These are phyloP conservation scores for Mactra quadrangularis DNA, from an alignment of 1,140 invertebrate genomes.

Conservation along the genomic window DNA sequence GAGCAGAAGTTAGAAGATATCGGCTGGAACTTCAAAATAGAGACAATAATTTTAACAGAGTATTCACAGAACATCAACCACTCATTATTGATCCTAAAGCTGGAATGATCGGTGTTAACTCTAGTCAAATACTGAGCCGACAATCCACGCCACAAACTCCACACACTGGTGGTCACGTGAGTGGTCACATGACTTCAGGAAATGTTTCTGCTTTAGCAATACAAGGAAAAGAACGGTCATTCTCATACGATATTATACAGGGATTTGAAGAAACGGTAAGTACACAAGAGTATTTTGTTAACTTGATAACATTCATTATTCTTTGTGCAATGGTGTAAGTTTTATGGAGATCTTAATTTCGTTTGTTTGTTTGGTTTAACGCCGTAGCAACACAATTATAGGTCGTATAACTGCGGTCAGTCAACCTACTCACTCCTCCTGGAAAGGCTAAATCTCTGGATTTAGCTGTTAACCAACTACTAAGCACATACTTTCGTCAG, in stretches of 20 bases:
- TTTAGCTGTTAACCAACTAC: too few species aligned
- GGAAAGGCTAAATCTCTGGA: too few species aligned
- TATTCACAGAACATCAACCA: conserved; percentile 80
- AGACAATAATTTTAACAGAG: conserved; percentile 81
- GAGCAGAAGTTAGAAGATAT: conserved; percentile 78
- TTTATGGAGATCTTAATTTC: background rate
- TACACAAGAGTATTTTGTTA: conserved; percentile 3
- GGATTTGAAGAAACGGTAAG: conserved; percentile 68
- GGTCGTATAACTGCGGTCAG: too few species aligned
- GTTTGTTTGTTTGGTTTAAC: too few species aligned
- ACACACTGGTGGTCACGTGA: too few species aligned
- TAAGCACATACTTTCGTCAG: too few species aligned
- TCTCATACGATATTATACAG: conserved; percentile 71
- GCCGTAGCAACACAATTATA: too few species aligned
- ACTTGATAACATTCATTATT: background rate
- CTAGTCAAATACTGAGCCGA: conserved; percentile 32
- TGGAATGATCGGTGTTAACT: conserved; percentile 64
- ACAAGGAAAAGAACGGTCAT: conserved; percentile 65
- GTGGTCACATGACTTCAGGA: conserved; percentile 3
- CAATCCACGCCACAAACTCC: conserved; percentile 12
- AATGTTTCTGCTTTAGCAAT: conserved; percentile 52
- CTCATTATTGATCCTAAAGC: conserved; percentile 74
- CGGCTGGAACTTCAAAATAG: conserved; percentile 81
- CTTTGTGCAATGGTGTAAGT: background rate
- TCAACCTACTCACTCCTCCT: too few species aligned